Conservation (phyloP, 2,888 invertebrate species). For the Phalera bucephala region DNA sequence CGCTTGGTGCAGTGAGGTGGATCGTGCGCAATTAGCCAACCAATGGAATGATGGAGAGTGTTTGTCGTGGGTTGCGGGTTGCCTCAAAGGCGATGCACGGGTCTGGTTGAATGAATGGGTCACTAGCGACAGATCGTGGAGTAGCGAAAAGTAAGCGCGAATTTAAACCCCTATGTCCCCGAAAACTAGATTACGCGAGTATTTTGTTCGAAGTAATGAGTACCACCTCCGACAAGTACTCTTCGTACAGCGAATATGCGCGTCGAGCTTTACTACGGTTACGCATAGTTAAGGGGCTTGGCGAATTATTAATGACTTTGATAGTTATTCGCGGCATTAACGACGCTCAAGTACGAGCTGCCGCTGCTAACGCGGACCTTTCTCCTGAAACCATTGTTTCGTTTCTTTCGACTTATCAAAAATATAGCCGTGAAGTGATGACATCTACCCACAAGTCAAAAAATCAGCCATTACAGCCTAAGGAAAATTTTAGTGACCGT, state of each 20-base stretch:
- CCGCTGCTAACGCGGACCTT: slow-evolving; percentile 30
- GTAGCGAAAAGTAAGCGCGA: slow-evolving; percentile 8
- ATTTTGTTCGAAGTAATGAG: slow-evolving; percentile 6
- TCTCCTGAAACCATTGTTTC: slow-evolving; percentile 17
- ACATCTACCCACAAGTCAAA: background rate
- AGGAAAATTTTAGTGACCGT: background rate
- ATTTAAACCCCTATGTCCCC: slow-evolving; percentile 8
- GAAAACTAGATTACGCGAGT: slow-evolving; percentile 9
- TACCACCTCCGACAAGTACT: slow-evolving; percentile 21
- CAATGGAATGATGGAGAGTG: slow-evolving; percentile 8
- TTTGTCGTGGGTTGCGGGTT: slow-evolving; percentile 11
- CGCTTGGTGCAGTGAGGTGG: slow-evolving; percentile 27
- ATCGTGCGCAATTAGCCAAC: slow-evolving; percentile 21
- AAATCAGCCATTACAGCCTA: too few relatives aligned
- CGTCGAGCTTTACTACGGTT: slow-evolving; percentile 27
- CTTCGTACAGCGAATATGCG: slow-evolving; percentile 34
- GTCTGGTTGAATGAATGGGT: slow-evolving; percentile 31
- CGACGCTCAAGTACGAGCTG: slow-evolving; percentile 21
- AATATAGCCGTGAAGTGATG: too few relatives aligned
- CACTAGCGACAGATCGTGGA: slow-evolving; percentile 19
- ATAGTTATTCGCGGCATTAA: slow-evolving; percentile 9
- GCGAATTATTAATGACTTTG: slow-evolving; percentile 19
- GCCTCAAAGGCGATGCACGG: slow-evolving; percentile 10
- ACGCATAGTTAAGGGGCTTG: slow-evolving; percentile 23
- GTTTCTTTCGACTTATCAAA: slow-evolving; percentile 24